These are phyloP conservation scores for Nephrotoma appendiculata DNA, from an alignment of 2,888 invertebrate species.

Conservation along the genomic window DNA sequence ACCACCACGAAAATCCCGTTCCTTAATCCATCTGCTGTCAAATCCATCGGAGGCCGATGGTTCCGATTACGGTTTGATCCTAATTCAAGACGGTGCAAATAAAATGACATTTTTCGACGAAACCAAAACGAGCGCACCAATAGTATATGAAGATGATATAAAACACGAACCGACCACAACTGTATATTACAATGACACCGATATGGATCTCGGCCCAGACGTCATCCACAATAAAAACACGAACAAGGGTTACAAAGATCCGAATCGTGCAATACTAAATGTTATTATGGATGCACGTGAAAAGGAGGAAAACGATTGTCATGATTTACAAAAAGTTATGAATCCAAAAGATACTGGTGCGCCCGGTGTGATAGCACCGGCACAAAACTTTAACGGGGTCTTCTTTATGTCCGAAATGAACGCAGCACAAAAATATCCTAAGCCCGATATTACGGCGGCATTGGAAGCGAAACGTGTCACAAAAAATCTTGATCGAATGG, in stretches of 20 bases:
- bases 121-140: conserved; percentile 33
- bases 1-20: conserved; percentile 62
- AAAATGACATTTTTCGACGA: conserved; percentile 38
- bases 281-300: conserved; percentile 39
- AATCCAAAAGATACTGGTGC: conserved; percentile 20
- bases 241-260: conserved; percentile 21
- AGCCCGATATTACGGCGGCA: conserved; percentile 34
- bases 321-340: background rate
- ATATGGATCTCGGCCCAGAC: conserved; percentile 13
- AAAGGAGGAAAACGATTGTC: conserved; percentile 23
- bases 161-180: background rate
- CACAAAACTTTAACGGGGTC: conserved; percentile 41
- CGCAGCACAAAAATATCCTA: conserved; percentile 31
- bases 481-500: conserved; percentile 66
- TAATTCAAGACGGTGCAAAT: conserved; percentile 40
- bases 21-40: conserved; percentile 51
- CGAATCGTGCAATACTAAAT: conserved; percentile 42
- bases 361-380: conserved; percentile 15
- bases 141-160: conserved; percentile 7
- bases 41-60: conserved; percentile 40
- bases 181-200: conserved; percentile 3
- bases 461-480: conserved; percentile 47
- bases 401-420: conserved; percentile 40
- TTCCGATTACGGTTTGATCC: conserved; percentile 29
- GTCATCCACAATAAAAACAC: conserved; percentile 12